Evolutionary conservation across 2,888 invertebrate genomes (phyloP).

Genomic region (Cephalotes varians): DNA sequence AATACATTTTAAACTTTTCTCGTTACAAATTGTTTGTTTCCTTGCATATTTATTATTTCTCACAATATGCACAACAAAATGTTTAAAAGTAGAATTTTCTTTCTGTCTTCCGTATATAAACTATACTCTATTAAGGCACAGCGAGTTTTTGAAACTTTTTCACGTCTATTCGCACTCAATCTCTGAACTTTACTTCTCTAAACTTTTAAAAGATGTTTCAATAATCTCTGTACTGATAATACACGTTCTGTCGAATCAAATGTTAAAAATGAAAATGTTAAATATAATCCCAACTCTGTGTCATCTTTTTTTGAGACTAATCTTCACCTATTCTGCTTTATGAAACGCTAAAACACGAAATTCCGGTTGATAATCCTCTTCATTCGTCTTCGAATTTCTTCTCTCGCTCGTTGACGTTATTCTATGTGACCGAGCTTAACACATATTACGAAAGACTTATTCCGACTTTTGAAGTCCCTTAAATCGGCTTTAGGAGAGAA

Average conservation of each 20-base stretch:
- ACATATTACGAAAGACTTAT: slow-evolving; percentile 48
- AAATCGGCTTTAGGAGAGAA: slow-evolving; percentile 35
- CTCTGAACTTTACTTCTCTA: slow-evolving; percentile 14
- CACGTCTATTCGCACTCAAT: background rate
- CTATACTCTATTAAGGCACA: background rate
- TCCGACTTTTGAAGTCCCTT: slow-evolving; percentile 33
- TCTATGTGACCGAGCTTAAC: slow-evolving; percentile 35
- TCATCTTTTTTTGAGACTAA: background rate
- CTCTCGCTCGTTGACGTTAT: slow-evolving; percentile 7
- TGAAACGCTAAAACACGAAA: slow-evolving; percentile 11
- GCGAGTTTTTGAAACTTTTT: slow-evolving; percentile 12
- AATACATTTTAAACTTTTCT: background rate
- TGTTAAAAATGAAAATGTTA: background rate
- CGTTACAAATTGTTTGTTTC: background rate
- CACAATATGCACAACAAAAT: background rate
- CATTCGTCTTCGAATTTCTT: background rate
- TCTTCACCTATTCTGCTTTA: background rate
- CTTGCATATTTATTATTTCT: background rate
- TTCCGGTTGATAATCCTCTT: slow-evolving; percentile 13
- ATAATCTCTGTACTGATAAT: slow-evolving; percentile 7
- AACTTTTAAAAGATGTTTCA: slow-evolving; percentile 21
- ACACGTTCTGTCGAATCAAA: background rate
- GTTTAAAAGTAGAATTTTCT: background rate
- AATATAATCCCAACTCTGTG: background rate
- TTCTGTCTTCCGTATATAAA: background rate